Evolutionary conservation across 2,113 vertebrate genomes (phyloP), one percentile per base, ranked within the genome.

Genomic region (Leucopsar rothschildi): DNA sequence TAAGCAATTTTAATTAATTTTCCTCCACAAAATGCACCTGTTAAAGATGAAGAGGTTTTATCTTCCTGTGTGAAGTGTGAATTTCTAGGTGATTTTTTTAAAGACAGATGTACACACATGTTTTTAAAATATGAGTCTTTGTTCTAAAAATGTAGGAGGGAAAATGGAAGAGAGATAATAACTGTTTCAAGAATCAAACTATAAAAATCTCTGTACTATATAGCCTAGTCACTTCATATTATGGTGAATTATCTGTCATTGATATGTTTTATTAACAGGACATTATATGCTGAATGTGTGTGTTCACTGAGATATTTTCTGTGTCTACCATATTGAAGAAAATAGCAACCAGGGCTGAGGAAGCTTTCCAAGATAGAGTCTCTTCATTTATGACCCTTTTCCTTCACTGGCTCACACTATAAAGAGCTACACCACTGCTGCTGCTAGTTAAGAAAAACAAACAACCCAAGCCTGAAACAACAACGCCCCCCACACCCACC

Each of bases 401-500:
- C 35, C 37, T 86, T 82, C 23, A 1, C 16, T 71, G 37, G 11
- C 44, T 82, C 33, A 28, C 15, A 1, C 16, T 84, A 8, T 22
- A n/a, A 33, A 49, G 47, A 72, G 23, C 24, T 60, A 4, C 35
- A 10, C 31, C 59, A 7, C 29, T 71, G 4, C 42, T 73, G 17
- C 31, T 70, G 16, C 12, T 40, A 31, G 20, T 60, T 64, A 42
- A 84, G 28, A 55, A 47, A 72, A 72, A 15, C 35, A 60, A 63
- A 11, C 12, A 45, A 52, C 15, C 8, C 6, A 5, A 60, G 47
- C 24, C 11, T 4, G 6, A 77, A 59, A 24, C 5, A 45, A 11
- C 33, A 40, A 2, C 6, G 10, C 8, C 7, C 4, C 2, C 25
- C 37, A 16, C 1, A 18, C 12, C 4, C 0, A 0, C 35, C 20